Percentiles rank a stretch among this genome's conserved stretches.
Evolutionary conservation across 2,113 vertebrate genomes (phyloP).

Genomic region (Arizona elegans): DNA sequence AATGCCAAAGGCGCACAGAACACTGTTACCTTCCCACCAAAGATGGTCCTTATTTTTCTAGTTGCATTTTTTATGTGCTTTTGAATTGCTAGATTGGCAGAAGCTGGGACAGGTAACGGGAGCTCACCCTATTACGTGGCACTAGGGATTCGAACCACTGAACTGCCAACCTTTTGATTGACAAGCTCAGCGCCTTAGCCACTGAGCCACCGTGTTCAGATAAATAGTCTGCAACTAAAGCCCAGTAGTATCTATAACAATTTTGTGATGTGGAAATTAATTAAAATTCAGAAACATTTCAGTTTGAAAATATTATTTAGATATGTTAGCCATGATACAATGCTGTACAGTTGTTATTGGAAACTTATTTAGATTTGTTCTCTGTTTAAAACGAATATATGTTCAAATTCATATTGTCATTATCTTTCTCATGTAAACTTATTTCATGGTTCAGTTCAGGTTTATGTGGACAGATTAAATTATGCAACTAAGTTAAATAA

Average conservation of each 20-base stretch:
- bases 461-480: background rate
- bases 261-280: background rate
- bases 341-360: background rate
- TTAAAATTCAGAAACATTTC: background rate
- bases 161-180: too few relatives aligned
- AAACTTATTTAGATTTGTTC: background rate
- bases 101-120: too few relatives aligned
- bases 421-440: background rate
- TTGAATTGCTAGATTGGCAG: too few relatives aligned
- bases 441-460: background rate
- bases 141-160: too few relatives aligned
- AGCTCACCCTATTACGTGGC: too few relatives aligned
- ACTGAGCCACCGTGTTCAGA: background rate
- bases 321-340: background rate
- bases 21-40: too few relatives aligned
- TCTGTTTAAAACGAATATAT: slow-evolving; percentile 2
- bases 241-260: background rate
- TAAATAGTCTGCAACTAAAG: background rate
- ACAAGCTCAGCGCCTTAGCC: too few relatives aligned
- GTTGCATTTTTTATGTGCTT: too few relatives aligned
- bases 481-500: background rate
- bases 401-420: background rate
- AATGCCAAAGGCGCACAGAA: too few relatives aligned
- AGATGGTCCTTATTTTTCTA: too few relatives aligned
- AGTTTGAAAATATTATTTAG: background rate